phyloP scores from a whole-genome alignment of 2,797 vertebrate genomes.

The Lacerta agilis region DNA sequence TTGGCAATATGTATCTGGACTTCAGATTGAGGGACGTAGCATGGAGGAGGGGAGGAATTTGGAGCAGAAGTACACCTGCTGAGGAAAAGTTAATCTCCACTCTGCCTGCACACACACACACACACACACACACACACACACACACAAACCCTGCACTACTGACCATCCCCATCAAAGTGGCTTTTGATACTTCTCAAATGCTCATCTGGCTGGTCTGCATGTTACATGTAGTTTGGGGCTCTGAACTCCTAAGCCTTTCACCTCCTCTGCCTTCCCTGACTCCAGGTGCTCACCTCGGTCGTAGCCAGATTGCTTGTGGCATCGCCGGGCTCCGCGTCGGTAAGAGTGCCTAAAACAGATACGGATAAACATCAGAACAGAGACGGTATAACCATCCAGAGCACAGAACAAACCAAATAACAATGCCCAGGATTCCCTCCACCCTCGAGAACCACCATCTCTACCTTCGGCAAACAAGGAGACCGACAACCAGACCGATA shows the following conservation, averaged over 20 bases:
- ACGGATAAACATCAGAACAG: not conserved
- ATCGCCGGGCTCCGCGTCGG: constrained; percentile 13
- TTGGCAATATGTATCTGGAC: not conserved
- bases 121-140: too few relatives aligned
- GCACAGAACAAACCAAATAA: not conserved
- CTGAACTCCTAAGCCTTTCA: not conserved
- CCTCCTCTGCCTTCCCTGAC: not conserved
- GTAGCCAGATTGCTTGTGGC: not conserved
- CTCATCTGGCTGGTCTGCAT: too few relatives aligned
- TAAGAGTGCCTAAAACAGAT: not conserved
- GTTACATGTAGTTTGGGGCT: too few relatives aligned
- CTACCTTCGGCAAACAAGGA: constrained; percentile 73
- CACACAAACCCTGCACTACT: not conserved
- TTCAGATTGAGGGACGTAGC: too few relatives aligned
- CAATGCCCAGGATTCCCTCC: not conserved
- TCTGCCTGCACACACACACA: too few relatives aligned
- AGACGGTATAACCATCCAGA: not conserved
- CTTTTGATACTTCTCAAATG: not conserved
- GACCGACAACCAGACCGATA: constrained; percentile 66
- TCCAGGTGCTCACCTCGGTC: constrained; percentile 14
- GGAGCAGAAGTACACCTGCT: not conserved
- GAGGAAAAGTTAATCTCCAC: not conserved
- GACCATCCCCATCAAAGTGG: not conserved
- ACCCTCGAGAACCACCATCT: not conserved
- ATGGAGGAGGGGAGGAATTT: too few relatives aligned